Conservation (phyloP, 1,140 invertebrate genomes). For the Trichonephila clavipes region DNA sequence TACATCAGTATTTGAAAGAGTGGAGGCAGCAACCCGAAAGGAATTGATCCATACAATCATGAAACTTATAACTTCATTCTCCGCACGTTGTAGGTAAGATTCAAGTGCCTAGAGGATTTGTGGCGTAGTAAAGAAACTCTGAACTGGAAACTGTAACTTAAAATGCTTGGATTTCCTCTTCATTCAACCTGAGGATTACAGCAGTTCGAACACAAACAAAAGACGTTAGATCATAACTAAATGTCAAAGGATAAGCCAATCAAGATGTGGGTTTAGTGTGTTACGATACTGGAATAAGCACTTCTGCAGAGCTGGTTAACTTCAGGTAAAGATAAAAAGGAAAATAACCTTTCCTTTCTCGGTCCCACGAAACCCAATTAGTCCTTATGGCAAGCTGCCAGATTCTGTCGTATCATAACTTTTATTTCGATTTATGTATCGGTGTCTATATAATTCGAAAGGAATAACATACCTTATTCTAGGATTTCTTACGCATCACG, state of each 20-base stretch:
- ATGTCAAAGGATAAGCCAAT: conserved; percentile 50
- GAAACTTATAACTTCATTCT: neutral
- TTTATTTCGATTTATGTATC: conserved; percentile 43
- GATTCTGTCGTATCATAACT: neutral
- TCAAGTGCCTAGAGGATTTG: neutral
- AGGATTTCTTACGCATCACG: neutral
- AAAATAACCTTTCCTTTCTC: neutral
- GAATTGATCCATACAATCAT: neutral
- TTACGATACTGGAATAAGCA: conserved; percentile 29
- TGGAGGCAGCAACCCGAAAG: neutral
- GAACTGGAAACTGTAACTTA: neutral
- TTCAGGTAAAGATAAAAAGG: conserved; percentile 29
- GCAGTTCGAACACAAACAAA: conserved; percentile 13
- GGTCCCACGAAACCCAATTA: conserved; percentile 31
- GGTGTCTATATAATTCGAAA: neutral
- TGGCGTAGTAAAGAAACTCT: neutral
- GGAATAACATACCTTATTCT: neutral
- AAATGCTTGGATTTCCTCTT: neutral
- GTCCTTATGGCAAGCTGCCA: conserved; percentile 30
- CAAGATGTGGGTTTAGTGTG: neutral
- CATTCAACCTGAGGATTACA: neutral
- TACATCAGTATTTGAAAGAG: neutral
- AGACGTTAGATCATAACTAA: conserved; percentile 39
- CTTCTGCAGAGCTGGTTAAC: conserved; percentile 6
- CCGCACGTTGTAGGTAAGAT: neutral